Conservation (phyloP, 1,140 invertebrate species). For the Thalassaphorura encarpata region DNA sequence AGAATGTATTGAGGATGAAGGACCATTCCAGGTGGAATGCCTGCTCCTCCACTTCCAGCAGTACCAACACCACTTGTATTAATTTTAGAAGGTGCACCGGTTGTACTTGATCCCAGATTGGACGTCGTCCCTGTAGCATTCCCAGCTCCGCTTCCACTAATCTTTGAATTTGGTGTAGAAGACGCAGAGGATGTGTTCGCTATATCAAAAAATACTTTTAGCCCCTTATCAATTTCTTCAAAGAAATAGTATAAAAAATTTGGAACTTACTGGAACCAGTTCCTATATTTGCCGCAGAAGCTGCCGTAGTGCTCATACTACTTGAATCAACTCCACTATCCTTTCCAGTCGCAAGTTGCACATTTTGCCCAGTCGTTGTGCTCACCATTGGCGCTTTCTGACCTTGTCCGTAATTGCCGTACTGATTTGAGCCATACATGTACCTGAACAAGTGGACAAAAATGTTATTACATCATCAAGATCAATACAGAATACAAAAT, state of each 20-base stretch:
- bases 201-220: slow-evolving; percentile 3
- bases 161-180: slow-evolving; percentile 20
- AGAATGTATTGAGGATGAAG: slow-evolving; percentile 32
- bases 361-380: background rate
- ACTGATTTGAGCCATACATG: slow-evolving; percentile 19
- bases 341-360: background rate
- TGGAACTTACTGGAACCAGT: background rate
- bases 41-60: slow-evolving; percentile 9
- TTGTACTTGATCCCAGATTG: background rate
- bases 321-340: background rate
- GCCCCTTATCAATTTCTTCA: too few species aligned
- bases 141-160: background rate
- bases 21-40: slow-evolving; percentile 31
- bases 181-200: slow-evolving; percentile 18
- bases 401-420: slow-evolving; percentile 23
- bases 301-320: background rate
- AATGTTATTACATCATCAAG: too few species aligned
- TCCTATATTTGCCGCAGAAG: slow-evolving; percentile 3
- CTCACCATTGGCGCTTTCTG: slow-evolving; percentile 6
- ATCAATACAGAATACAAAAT: too few species aligned
- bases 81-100: background rate
- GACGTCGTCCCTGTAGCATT: slow-evolving; percentile 6
- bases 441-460: slow-evolving; percentile 1
- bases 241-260: too few species aligned
- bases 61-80: background rate